Base-by-base conservation (phyloP, 1,140 invertebrate genomes). In the Bombus affinis region DNA sequence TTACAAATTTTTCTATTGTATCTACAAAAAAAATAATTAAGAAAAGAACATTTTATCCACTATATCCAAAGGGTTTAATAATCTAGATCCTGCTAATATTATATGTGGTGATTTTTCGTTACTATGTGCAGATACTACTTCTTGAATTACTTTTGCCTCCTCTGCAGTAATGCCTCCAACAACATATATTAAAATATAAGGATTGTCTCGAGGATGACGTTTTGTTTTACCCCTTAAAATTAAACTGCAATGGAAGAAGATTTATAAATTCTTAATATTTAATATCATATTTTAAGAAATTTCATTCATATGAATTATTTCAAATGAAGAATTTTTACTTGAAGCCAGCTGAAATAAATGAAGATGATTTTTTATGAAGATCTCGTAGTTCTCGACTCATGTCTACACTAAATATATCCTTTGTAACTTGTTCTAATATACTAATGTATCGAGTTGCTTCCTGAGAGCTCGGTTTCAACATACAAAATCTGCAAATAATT, bases 101-200 rank as follows among this genome's bases (percentile, higher is more conserved):
- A 95, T 86, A 25, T 39, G 35, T 65, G 84, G 10, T 73, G 91
- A 86, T 82, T 75, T 77, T 57, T 86, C 62, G 9, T 86, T 62
- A 76, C 13, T 88, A 74, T 88, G 89, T 13, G 53, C 47, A 2
- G 83, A 74, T 53, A 88, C 80, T 35, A 93, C 85, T 47, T 95
- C 92, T 57, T 93, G 89, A 44, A 95, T 81, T 72, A 93, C 92
- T 89, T 91, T 94, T 32, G 92, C 91, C 90, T 97, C 96, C 86
- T 96, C 96, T 0, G 95, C 95, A 3, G 96, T 96, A 28, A 96
- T 93, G n/a, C 96, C 96, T 13, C 96, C 96, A 6, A 97, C 90
- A 44, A 97, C 93, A 84, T 96, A 96, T 42, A 97, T 92, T 53
- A 97, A 96, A 73, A 96, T 95, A 44, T 95, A 95, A 0, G 95